Conservation (phyloP, 2,113 vertebrate genomes). For the Regulus satrapa region DNA sequence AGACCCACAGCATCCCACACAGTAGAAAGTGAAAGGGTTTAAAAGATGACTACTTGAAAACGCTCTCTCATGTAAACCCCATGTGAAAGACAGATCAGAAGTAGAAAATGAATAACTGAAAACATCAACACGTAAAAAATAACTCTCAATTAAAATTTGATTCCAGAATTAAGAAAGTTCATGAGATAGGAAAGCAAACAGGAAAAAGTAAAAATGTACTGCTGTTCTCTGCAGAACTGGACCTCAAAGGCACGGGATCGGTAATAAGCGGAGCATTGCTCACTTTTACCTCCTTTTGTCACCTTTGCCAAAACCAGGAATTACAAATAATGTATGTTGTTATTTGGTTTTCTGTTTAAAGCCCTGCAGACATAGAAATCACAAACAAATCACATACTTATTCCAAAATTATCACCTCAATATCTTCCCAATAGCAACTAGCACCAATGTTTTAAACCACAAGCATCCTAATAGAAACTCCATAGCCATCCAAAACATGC, state of each 20-base stretch:
- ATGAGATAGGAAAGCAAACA: not conserved
- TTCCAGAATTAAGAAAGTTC: not conserved
- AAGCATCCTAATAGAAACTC: not conserved
- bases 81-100: not conserved
- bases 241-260: not conserved
- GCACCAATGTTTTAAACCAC: not conserved
- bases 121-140: not conserved
- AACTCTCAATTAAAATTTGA: not conserved
- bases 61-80: not conserved
- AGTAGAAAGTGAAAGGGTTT: not conserved
- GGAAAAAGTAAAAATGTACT: not conserved
- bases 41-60: not conserved
- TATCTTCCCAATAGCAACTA: not conserved
- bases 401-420: not conserved
- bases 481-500: accelerated
- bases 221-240: not conserved
- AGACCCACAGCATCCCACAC: not conserved
- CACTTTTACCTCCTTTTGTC: not conserved
- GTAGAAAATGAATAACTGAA: not conserved
- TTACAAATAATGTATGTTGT: accelerated
- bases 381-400: not conserved
- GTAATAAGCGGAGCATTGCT: not conserved
- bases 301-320: not conserved
- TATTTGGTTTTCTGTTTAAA: not conserved
- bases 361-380: not conserved